These are phyloP conservation scores for Tinea trinotella DNA, from an alignment of 2,888 invertebrate species.

Conservation along the genomic window DNA sequence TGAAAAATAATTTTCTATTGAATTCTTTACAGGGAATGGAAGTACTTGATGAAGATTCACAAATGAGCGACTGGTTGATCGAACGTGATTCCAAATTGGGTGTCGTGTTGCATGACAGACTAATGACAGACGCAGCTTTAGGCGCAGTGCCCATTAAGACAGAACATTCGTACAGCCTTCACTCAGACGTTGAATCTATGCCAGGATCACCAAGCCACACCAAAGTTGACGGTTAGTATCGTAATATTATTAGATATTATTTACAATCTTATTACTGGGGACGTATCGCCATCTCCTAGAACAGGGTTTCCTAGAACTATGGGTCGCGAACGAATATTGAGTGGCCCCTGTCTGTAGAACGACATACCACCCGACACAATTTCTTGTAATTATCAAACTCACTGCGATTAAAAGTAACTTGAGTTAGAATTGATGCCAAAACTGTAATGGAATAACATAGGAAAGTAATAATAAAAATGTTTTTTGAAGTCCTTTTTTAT, in stretches of 20 bases:
- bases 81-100: constrained; percentile 77
- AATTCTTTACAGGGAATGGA: constrained; percentile 74
- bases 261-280: no score
- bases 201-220: constrained; percentile 79
- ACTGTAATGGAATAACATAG: no score
- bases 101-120: constrained; percentile 88
- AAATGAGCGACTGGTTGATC: constrained; percentile 79
- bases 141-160: constrained; percentile 88
- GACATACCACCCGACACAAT: no score
- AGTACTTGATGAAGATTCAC: constrained; percentile 76
- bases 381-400: no score
- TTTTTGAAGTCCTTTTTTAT: no score
- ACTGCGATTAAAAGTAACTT: no score
- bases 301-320: no score
- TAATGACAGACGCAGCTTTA: constrained; percentile 90
- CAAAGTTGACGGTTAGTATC: constrained; percentile 80
- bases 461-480: no score
- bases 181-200: constrained; percentile 79
- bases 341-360: no score
- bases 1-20: constrained; percentile 2
- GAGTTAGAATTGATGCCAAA: no score
- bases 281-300: no score
- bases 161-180: constrained; percentile 92
- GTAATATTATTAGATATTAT: neutral
- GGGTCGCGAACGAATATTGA: no score